Conservation (phyloP, 2,888 invertebrate species). For the Yponomeuta plumbellus region DNA sequence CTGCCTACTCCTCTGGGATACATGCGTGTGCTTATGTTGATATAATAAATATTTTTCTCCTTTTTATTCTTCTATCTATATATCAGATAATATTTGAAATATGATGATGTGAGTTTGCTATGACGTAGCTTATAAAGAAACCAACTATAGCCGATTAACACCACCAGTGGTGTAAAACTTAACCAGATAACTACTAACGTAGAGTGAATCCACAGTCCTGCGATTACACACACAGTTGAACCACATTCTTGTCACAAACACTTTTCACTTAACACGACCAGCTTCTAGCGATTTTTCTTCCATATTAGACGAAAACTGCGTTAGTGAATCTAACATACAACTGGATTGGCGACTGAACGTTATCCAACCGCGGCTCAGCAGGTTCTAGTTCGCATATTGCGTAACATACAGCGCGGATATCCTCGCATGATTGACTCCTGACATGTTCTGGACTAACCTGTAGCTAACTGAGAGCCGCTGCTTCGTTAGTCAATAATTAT, state of each 20-base stretch:
- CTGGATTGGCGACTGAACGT: slow-evolving; percentile 7
- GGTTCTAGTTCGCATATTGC: slow-evolving; percentile 8
- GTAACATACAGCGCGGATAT: background rate
- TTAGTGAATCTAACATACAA: slow-evolving; percentile 3
- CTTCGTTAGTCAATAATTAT: background rate
- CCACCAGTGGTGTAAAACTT: background rate
- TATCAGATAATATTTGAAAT: background rate
- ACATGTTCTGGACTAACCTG: background rate
- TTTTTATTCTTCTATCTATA: background rate
- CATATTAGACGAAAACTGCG: slow-evolving; percentile 14
- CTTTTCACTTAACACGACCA: slow-evolving; percentile 14
- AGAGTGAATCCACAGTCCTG: slow-evolving; percentile 20
- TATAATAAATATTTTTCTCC: no score
- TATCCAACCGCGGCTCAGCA: slow-evolving; percentile 12
- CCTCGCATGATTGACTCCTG: slow-evolving; percentile 1
- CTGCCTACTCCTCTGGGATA: no score
- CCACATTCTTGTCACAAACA: slow-evolving; percentile 30
- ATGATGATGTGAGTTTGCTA: background rate
- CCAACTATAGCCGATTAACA: background rate
- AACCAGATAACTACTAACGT: slow-evolving; percentile 3
- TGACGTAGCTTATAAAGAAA: background rate
- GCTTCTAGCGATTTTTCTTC: slow-evolving; percentile 3
- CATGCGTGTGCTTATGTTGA: no score
- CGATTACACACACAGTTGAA: slow-evolving; percentile 37
- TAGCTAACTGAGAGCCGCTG: background rate